A percentile compares a stretch with the other conserved stretches of the same genome.
These are phyloP conservation scores for Sinocyclocheilus grahami DNA, from an alignment of 2,113 vertebrate species.

Conservation along the genomic window DNA sequence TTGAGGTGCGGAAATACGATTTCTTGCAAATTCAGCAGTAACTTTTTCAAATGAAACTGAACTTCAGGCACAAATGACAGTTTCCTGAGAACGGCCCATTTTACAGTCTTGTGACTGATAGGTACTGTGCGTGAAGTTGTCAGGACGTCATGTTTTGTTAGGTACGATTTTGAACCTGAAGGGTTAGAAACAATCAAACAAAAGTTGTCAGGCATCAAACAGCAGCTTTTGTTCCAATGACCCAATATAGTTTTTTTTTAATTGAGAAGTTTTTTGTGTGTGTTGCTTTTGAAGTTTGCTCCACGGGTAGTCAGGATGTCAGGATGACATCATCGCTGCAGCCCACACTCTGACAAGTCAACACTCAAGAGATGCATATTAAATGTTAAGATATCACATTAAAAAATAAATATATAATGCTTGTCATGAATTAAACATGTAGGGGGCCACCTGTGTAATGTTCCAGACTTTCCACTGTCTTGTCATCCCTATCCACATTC, in stretches of 20 bases:
- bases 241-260: background rate
- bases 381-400: slow-evolving; percentile 46
- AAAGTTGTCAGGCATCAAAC: slow-evolving; percentile 1
- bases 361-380: slow-evolving; percentile 37
- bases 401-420: slow-evolving; percentile 48
- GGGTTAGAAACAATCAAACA: background rate
- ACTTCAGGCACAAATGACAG: background rate
- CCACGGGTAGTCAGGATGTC: slow-evolving; percentile 23
- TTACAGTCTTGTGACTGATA: background rate
- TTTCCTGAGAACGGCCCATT: background rate
- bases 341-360: slow-evolving; percentile 40
- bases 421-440: slow-evolving; percentile 26
- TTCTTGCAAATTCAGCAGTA: background rate
- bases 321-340: slow-evolving; percentile 43
- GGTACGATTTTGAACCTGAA: background rate
- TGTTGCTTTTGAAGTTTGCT: slow-evolving; percentile 37
- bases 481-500: background rate
- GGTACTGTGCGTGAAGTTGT: background rate
- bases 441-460: slow-evolving; percentile 13
- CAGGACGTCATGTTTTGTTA: slow-evolving; percentile 15
- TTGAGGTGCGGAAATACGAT: background rate
- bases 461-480: slow-evolving; percentile 16
- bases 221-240: slow-evolving; percentile 12
- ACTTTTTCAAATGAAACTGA: background rate
- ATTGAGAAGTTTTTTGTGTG: background rate